Percentiles rank a stretch among this genome's conserved stretches.
Conservation (phyloP, 1,140 invertebrate genomes). For the roundworm (Caenorhabditis elegans) region DNA sequence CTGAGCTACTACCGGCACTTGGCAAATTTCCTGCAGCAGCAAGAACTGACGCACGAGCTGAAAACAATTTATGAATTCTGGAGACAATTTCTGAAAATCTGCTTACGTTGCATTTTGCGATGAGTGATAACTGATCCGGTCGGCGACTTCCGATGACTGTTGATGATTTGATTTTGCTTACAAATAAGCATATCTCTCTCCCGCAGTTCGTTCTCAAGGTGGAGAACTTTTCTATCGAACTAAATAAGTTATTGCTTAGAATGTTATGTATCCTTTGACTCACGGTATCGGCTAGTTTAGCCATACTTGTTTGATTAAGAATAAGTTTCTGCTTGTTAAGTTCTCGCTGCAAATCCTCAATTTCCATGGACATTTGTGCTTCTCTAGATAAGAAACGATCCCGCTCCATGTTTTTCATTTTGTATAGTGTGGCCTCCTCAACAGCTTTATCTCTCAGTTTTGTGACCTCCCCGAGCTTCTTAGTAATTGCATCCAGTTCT, state of each 20-base stretch:
- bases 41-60: background rate
- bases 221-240: slow-evolving; percentile 31
- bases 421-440: background rate
- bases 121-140: slow-evolving; percentile 10
- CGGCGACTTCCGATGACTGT: slow-evolving; percentile 13
- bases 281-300: slow-evolving; percentile 20
- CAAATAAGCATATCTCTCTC: slow-evolving; percentile 36
- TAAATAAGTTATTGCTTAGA: background rate
- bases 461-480: background rate
- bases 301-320: slow-evolving; percentile 18
- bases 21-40: background rate
- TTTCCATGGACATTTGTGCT: slow-evolving; percentile 29
- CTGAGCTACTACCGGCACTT: slow-evolving; percentile 33
- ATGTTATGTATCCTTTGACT: background rate
- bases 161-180: slow-evolving; percentile 39
- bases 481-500: slow-evolving; percentile 10
- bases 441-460: slow-evolving; percentile 19
- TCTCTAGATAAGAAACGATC: background rate
- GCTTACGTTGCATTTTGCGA: slow-evolving; percentile 1
- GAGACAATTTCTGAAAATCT: background rate
- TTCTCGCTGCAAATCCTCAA: slow-evolving; percentile 31
- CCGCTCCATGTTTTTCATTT: slow-evolving; percentile 23
- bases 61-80: background rate
- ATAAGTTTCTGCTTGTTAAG: slow-evolving; percentile 26
- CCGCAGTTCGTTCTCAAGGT: slow-evolving; percentile 37